Evolutionary conservation across 2,888 invertebrate species (phyloP), one percentile per base, ranked within the genome.

Genomic region (Elysia crispata): DNA sequence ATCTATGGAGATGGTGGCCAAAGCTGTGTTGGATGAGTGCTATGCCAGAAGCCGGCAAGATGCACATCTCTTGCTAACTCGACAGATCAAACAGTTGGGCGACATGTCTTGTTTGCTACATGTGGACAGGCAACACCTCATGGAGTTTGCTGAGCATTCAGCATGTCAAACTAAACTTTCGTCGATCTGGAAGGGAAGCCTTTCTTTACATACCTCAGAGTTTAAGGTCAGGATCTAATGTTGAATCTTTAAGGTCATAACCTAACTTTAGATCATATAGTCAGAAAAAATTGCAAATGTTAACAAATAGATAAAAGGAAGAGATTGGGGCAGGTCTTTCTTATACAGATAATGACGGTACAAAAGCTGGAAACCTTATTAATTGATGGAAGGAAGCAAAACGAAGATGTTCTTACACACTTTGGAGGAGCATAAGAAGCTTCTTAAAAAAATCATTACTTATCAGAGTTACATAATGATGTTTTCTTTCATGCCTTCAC

Each of bases 141-240:
- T 92, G 91, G 90, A 90, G 76, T 92, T 92, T 79, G 89, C 92
- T 86, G 90, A 89, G 41, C 91, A 91, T 77, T 88, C 90, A 6
- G 87, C 87, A 73, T 92, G 91, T 82, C 92, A 92, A 85, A 91
- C 91, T 3, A 91, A 91, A 82, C 88, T 92, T n/a, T 91, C 91
- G 77, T 83, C 85, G 57, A 91, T 92, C 76, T 92, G 92, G 92
- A 91, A 89, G 80, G 92, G 92, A 8, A 83, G 87, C 25, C 90
- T 92, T 90, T 90, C 89, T 0, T 86, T 89, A 30, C 90, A 91
- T 83, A 92, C 91, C 6, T 86, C 90, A 30, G 86, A 85, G 15
- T 87, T 88, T 85, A 92, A 90, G 89, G 91, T 91, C 66, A 31
- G 82, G 18, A 41, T 18, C 1, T 13, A 31, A n/a, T 33, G n/a